Evolutionary conservation across 2,888 invertebrate genomes (phyloP).

Genomic region (Cantharis rustica): DNA sequence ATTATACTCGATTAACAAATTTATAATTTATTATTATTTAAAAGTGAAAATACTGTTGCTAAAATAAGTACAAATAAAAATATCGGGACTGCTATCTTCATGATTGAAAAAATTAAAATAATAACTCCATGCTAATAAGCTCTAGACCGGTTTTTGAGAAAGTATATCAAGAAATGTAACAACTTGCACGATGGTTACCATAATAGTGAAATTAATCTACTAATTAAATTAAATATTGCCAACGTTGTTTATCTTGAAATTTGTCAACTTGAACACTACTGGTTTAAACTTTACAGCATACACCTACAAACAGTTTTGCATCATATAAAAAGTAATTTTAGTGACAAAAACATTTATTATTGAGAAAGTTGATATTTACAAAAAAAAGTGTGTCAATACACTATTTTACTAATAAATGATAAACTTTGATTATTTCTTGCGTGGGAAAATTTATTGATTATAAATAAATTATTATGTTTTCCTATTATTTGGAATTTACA

Average conservation of each 20-base stretch:
- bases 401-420: not conserved
- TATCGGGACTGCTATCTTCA: not conserved
- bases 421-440: not conserved
- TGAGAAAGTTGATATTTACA: not conserved
- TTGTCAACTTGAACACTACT: not conserved
- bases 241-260: not conserved
- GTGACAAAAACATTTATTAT: not conserved
- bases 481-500: not conserved
- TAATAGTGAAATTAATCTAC: not conserved
- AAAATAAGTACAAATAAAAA: not conserved
- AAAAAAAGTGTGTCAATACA: not conserved
- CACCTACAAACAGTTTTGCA: not conserved
- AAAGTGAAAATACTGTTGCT: not conserved
- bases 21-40: not conserved
- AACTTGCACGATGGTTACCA: not conserved
- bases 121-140: not conserved
- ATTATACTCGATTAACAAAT: not conserved
- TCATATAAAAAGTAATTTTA: not conserved
- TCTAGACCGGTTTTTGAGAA: not conserved
- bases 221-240: not conserved
- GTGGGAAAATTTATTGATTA: no score
- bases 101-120: not conserved
- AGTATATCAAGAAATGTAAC: not conserved
- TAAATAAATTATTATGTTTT: not conserved
- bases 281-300: not conserved